Evolutionary conservation across 2,797 vertebrate genomes (phyloP), one percentile per base, ranked within the genome.

Genomic region (Champsocephalus esox): DNA sequence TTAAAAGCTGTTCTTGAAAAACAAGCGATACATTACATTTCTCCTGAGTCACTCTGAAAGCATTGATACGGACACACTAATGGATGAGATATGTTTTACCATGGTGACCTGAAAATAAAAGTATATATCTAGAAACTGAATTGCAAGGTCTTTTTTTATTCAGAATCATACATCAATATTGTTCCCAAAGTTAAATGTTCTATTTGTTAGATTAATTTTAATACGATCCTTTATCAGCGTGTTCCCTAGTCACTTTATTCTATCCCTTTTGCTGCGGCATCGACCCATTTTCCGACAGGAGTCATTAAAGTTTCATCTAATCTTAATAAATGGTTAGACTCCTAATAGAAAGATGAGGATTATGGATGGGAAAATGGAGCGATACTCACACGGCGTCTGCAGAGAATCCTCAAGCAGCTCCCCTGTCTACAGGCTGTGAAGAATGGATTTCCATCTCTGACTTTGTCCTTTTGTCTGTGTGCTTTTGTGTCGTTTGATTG

Each of bases 251-350:
- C 67, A 50, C 60, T 73, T 56, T 68, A 14, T 66, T 72, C 75
- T 48, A 68, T 58, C 45, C 12, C 75, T 9, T 77, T 79, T 52
- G 41, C 68, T 43, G 14, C 58, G 24, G 70, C 83, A 80, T 84
- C 68, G 85, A 90, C 89, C 89, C 83, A 90, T 87, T 92, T 87
- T 84, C 67, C 61, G 48, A 86, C 85, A 87, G 83, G 79, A 68
- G 84, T 89, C 83, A 87, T 91, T 88, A 90, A 90, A 87, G 83
- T 88, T 87, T 86, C 85, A 91, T 90, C 85, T 85, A 80, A 89
- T 91, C 83, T 86, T 85, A 88, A 90, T 84, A 92, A 84, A 91
- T 85, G 77, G 88, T 91, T 88, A 14, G 72, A 73, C 77, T 81
- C 81, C 73, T 84, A 86, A 88, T 89, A 87, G 82, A 91, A 86